Evolutionary conservation across 2,797 vertebrate genomes (phyloP).

Genomic region (Sitta carolinensis): DNA sequence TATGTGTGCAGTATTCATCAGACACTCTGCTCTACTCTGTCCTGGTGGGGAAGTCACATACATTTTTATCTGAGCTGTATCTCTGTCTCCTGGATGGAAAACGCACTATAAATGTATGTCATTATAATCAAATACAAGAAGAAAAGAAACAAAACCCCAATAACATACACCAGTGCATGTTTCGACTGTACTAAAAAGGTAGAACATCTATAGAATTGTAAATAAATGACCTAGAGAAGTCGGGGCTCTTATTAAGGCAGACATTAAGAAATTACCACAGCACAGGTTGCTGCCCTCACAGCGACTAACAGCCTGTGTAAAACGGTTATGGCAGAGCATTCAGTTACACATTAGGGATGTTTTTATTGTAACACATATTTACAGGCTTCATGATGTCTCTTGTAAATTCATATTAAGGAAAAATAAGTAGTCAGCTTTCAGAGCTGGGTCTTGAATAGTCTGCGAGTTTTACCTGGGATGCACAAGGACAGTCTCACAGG

Average conservation of each 20-base stretch:
- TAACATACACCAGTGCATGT: neutral
- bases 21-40: neutral
- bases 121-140: neutral
- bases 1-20: neutral
- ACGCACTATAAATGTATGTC: neutral
- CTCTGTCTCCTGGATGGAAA: neutral
- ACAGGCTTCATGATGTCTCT: constrained; percentile 32
- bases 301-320: constrained; percentile 7
- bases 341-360: constrained; percentile 33
- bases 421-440: neutral
- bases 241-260: constrained; percentile 1
- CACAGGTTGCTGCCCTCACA: neutral
- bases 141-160: neutral
- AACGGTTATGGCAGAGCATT: constrained; percentile 29
- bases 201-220: constrained; percentile 6
- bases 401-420: constrained; percentile 52
- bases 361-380: constrained; percentile 47
- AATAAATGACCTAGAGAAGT: constrained; percentile 20
- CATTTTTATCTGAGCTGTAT: neutral
- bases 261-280: constrained; percentile 5
- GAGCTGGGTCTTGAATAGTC: neutral
- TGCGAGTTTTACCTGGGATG: neutral
- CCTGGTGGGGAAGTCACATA: neutral
- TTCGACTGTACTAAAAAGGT: neutral
- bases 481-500: neutral